Evolutionary conservation across 1,140 invertebrate species (phyloP), one percentile per base, ranked within the genome.

Genomic region (Anastrepha obliqua): DNA sequence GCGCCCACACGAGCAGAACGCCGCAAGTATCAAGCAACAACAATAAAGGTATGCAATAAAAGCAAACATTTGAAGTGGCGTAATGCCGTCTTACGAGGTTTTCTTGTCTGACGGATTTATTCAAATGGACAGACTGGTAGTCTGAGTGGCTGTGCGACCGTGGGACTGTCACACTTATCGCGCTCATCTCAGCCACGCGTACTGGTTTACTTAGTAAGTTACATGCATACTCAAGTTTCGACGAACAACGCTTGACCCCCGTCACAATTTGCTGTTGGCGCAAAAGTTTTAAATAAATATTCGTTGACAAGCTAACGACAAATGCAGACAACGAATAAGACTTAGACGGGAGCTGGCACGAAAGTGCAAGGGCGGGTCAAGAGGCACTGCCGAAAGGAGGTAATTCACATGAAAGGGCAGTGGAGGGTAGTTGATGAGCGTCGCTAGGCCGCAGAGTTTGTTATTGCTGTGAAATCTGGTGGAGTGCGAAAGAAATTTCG

Each of bases 301-400:
- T 74, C 67, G 42, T 39, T 74, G 67, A 74, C 67, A 74, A 74
- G 67, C 67, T 74, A 44, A 44, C 42, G 67, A 74, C 67, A 74
- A 11, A 15, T 39, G 67, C 67, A 47, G 15, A 74, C 42, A 74
- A 2, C 67, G 67, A 13, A 29, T 67, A 67, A 67, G 65, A 11
- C 7, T 58, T 58, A 58, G 55, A 58, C 7, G 13, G 13, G 55
- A 58, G 55, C 55, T 29, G 55, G 7, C 13, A 13, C 7, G 55
- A 58, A 58, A 8, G 13, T 13, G 7, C 1, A 58, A 7, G 13
- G 13, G 7, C 7, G 7, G 13, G 55, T 58, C 13, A 3, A 67
- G 65, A n/a, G 13, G 29, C 29, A 13, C 13, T 7, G 39, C 3
- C 13, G 2, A 9, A 11, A 70, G 65, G 17, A 70, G 29, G 44